These are phyloP conservation scores for Tridacna crocea DNA, from an alignment of 2,888 invertebrate species.

Conservation along the genomic window DNA sequence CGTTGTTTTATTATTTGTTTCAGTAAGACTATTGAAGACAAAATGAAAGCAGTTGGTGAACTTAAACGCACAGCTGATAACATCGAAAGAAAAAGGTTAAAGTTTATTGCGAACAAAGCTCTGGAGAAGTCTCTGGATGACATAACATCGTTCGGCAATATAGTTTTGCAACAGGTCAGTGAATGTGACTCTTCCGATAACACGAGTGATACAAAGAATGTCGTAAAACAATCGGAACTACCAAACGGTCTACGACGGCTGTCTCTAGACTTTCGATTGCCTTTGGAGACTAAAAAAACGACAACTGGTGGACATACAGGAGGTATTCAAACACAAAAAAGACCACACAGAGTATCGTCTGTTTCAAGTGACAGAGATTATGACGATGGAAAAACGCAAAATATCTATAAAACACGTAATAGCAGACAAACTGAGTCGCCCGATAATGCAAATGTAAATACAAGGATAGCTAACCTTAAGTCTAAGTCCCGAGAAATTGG, in stretches of 20 bases:
- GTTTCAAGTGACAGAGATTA: neutral
- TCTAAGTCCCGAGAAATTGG: too few relatives aligned
- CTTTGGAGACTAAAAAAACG: neutral
- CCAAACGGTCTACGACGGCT: neutral
- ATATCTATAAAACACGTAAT: too few relatives aligned
- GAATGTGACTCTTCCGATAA: neutral
- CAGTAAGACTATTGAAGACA: neutral
- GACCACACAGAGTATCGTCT: neutral
- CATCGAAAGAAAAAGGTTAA: slow-evolving; percentile 13
- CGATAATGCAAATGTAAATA: too few relatives aligned
- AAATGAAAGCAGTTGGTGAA: neutral
- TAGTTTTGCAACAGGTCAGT: neutral
- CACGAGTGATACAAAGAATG: neutral
- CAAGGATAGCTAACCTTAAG: too few relatives aligned
- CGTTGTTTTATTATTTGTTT: too few relatives aligned
- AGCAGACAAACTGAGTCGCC: too few relatives aligned
- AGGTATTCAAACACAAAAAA: neutral
- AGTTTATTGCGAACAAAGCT: neutral
- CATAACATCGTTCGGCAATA: slow-evolving; percentile 5
- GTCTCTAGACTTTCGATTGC: neutral
- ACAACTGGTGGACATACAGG: neutral
- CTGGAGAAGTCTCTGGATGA: slow-evolving; percentile 3
- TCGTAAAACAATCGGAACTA: neutral
- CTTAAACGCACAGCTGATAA: neutral
- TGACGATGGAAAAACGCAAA: neutral